Base-by-base conservation (phyloP, 2,888 invertebrate species). In the Drosophila ustulata region DNA sequence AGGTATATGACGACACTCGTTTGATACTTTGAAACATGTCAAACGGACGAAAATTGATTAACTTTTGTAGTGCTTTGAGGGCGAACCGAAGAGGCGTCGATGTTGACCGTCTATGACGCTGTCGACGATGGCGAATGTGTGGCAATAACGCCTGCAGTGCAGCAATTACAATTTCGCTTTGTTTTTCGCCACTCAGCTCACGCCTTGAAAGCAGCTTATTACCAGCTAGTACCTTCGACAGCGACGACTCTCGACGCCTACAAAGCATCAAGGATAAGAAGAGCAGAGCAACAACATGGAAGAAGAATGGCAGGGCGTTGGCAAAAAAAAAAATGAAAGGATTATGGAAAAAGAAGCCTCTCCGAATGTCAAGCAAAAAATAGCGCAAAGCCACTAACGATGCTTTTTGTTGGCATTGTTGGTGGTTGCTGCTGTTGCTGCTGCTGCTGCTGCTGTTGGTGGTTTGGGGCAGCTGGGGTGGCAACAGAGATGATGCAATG, bases 331-430 rank as follows among this genome's bases (percentile, higher is more conserved):
- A 37, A 37, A 37, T 5, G 5, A 43, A 34, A 61, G 61, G 43
- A 49, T 37, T 30, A 57, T 32, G 43, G 7, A 59, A 53, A 23
- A 51, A 49, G 56, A 34, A 37, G 41, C 34, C 52, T 28, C 59
- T 56, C 32, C 52, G 50, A 78, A 52, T 74, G 74, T 64, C 59
- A 68, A 62, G 62, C 51, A 72, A 63, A 46, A 71, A 84, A 74
- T 72, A 71, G 72, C 72, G 72, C 58, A 75, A 78, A 78, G 73
- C 87, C 87, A 75, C 87, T 83, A 80, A 76, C 89, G 81, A 75
- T 69, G 76, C 66, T 85, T 76, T 77, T 85, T 82, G 75, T 67
- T 80, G 73, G 55, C 57, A 75, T 78, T 83, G 75, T 83, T 75
- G 77, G 69, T 66, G 63, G 61, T 66, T 64, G 51, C 46, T 41